Conservation (phyloP, 2,113 vertebrate species). For the Malaclemys terrapin region DNA sequence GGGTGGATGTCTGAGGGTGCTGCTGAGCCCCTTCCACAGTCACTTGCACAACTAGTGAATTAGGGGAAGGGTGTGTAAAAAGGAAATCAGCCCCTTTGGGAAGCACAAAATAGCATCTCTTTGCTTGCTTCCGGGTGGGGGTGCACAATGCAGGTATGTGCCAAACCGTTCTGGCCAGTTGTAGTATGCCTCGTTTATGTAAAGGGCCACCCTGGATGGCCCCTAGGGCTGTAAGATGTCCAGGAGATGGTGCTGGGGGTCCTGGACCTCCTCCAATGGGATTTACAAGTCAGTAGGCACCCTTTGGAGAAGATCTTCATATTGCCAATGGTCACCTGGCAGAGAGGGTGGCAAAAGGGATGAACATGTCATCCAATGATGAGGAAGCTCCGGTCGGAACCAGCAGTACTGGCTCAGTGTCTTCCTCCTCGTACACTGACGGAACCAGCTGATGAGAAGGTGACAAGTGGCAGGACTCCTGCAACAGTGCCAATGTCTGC, state of each 20-base stretch:
- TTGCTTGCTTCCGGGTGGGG: background rate
- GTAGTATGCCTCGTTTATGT: background rate
- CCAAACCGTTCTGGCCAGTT: background rate
- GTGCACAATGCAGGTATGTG: background rate
- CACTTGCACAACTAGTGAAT: background rate
- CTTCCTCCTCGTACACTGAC: no score
- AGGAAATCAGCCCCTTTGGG: background rate
- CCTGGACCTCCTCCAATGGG: background rate
- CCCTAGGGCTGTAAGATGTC: background rate
- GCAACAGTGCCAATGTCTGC: no score
- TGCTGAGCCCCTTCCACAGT: no score
- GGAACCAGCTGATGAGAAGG: no score
- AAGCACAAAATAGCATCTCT: no score
- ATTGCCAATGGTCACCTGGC: background rate
- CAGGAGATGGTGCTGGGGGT: background rate
- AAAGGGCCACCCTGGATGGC: background rate
- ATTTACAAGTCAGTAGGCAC: background rate
- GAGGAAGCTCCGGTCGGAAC: no score
- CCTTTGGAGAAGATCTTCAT: background rate
- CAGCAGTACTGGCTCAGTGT: no score
- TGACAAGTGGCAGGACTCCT: no score
- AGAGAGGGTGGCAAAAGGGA: background rate
- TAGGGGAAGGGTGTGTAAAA: background rate
- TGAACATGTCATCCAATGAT: background rate
- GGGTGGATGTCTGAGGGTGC: no score